Evolutionary conservation across 30 jellyfish, hydroid and myxozoan species (phyloP).

Genomic region (Turritopsis dohrnii): DNA sequence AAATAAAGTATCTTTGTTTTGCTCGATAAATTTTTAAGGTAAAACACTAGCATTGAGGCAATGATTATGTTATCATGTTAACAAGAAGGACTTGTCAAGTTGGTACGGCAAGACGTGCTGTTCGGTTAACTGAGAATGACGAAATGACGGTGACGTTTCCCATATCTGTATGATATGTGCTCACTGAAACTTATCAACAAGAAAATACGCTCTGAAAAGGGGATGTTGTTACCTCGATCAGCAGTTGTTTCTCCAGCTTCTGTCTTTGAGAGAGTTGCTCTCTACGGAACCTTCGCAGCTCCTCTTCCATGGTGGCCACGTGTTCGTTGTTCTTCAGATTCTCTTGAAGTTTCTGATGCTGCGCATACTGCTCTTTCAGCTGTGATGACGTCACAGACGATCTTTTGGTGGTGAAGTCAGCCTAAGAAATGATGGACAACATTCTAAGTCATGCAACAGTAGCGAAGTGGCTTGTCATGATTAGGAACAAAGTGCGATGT

Average conservation of each 20-base stretch:
- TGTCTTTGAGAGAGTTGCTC: slow-evolving; percentile 77
- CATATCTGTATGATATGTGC: too few relatives aligned
- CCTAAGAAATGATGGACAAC: background rate
- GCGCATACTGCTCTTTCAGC: slow-evolving; percentile 76
- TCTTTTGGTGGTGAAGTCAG: slow-evolving; percentile 5
- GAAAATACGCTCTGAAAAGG: background rate
- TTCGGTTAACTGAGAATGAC: background rate
- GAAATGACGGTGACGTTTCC: background rate
- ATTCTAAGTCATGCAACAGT: too few relatives aligned
- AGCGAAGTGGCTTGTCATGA: too few relatives aligned
- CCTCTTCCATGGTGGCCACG: slow-evolving; percentile 51
- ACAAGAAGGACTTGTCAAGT: too few relatives aligned
- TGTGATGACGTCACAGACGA: slow-evolving; percentile 60
- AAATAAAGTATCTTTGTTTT: too few relatives aligned
- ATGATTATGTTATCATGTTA: too few relatives aligned
- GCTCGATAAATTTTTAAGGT: too few relatives aligned
- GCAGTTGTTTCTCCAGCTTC: slow-evolving; percentile 56
- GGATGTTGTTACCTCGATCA: slow-evolving; percentile 68
- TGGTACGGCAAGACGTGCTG: too few relatives aligned
- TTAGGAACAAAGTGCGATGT: too few relatives aligned
- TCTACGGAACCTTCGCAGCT: slow-evolving; percentile 68
- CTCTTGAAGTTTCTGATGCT: slow-evolving; percentile 72
- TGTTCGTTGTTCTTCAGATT: slow-evolving; percentile 52
- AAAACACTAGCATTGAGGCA: too few relatives aligned
- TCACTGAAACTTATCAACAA: background rate